These are phyloP conservation scores for Stenchaetothrips biformis DNA, from an alignment of 2,888 invertebrate genomes.

Conservation along the genomic window DNA sequence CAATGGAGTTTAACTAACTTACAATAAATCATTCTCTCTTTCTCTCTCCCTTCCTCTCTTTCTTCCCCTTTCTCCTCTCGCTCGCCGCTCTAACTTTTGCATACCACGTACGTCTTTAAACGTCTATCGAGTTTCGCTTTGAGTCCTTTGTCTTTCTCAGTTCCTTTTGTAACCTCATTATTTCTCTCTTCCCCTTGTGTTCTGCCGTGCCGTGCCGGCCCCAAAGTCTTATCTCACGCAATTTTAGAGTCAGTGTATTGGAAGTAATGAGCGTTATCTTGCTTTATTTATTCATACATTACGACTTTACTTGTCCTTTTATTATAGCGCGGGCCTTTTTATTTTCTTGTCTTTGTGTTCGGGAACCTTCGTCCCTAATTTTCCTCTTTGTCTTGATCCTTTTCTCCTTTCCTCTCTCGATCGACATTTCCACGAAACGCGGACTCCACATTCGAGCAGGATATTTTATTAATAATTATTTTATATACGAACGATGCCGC, in stretches of 20 bases:
- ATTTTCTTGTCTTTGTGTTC: neutral
- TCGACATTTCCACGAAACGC: neutral
- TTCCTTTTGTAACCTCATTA: conserved; percentile 13
- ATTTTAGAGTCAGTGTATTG: conserved; percentile 25
- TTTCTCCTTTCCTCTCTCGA: neutral
- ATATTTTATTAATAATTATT: too few relatives aligned
- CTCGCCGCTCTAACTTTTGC: neutral
- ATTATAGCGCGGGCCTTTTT: neutral
- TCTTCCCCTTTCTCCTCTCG: neutral
- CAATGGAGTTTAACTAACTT: conserved; percentile 25
- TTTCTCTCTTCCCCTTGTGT: neutral
- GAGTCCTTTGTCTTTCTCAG: conserved; percentile 13
- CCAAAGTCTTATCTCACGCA: conserved; percentile 16
- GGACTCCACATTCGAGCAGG: neutral
- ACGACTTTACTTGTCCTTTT: conserved; percentile 15
- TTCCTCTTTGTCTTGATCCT: neutral
- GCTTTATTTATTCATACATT: conserved; percentile 24
- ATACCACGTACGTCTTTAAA: conserved; percentile 23
- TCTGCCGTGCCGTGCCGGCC: neutral
- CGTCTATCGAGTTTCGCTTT: conserved; percentile 21
- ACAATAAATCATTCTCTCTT: conserved; percentile 22
- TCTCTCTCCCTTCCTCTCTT: neutral
- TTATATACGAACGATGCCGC: too few relatives aligned
- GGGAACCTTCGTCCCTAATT: neutral
- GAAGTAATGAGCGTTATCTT: conserved; percentile 22